These are phyloP conservation scores for Agrotis ipsilon DNA, from an alignment of 2,888 invertebrate species.

Conservation along the genomic window DNA sequence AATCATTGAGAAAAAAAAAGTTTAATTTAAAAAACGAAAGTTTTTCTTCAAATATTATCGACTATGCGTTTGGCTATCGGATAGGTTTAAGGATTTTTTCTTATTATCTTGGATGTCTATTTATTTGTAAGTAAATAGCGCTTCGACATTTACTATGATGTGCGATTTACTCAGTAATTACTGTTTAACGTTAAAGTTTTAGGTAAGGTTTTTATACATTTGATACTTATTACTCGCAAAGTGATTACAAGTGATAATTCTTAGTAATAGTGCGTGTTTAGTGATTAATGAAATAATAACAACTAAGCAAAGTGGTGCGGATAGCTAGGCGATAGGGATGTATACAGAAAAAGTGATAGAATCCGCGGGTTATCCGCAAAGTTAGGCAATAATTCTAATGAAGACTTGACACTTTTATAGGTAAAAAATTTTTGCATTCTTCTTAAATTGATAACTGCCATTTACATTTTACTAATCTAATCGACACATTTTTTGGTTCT, in stretches of 20 bases:
- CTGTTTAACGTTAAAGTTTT: constrained; percentile 84
- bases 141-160: constrained; percentile 83
- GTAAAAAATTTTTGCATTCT: constrained; percentile 84
- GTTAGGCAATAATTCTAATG: constrained; percentile 87
- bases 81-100: constrained; percentile 84
- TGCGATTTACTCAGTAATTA: constrained; percentile 85
- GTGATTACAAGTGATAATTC: constrained; percentile 90
- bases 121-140: constrained; percentile 87
- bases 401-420: constrained; percentile 89
- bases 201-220: constrained; percentile 90
- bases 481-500: constrained; percentile 59
- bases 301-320: constrained; percentile 85
- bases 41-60: constrained; percentile 67
- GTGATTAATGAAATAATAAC: constrained; percentile 71
- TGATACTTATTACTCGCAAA: constrained; percentile 90
- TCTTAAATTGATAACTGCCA: constrained; percentile 85
- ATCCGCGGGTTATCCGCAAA: constrained; percentile 73
- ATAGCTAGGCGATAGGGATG: constrained; percentile 77
- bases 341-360: constrained; percentile 72
- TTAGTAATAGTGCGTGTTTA: constrained; percentile 86
- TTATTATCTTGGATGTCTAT: constrained; percentile 88
- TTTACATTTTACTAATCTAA: constrained; percentile 82
- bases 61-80: constrained; percentile 76
- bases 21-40: constrained; percentile 41
- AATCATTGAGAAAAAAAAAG: constrained; percentile 76